A percentile compares a stretch with the other conserved stretches of the same genome.
These are phyloP conservation scores for Paradisaea rubra DNA, from an alignment of 2,113 vertebrate genomes.

Conservation along the genomic window DNA sequence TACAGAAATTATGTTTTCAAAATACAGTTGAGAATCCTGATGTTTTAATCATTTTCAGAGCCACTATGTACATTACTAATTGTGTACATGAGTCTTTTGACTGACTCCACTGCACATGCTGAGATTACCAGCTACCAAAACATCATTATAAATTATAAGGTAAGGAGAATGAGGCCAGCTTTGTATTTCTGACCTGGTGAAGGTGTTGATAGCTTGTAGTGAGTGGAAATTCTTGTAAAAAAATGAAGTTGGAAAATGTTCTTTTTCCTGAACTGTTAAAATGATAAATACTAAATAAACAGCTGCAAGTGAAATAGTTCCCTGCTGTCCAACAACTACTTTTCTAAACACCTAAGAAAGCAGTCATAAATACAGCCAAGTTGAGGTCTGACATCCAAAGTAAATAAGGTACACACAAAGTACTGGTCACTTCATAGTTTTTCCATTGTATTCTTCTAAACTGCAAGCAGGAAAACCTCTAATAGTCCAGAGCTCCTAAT, in stretches of 20 bases:
- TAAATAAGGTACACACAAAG: background rate
- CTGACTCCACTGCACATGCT: background rate
- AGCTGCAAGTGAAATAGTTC: constrained; percentile 13
- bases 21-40: constrained; percentile 13
- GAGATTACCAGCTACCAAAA: constrained; percentile 39
- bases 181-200: constrained; percentile 12
- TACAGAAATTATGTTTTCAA: constrained; percentile 45
- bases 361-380: background rate
- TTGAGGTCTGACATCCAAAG: background rate
- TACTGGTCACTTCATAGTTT: background rate
- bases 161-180: background rate
- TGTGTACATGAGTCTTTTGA: background rate
- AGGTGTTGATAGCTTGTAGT: constrained; percentile 34
- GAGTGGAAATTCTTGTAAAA: constrained; percentile 33
- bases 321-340: constrained; percentile 2
- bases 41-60: background rate
- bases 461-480: background rate
- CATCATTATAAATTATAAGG: constrained; percentile 26
- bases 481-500: background rate
- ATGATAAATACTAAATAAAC: constrained; percentile 47
- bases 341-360: constrained; percentile 19
- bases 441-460: background rate
- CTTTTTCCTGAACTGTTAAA: constrained; percentile 34
- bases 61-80: constrained; percentile 3
- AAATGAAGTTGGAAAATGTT: background rate